Conservation (phyloP, 2,888 invertebrate species). For the Chalcis sispes region DNA sequence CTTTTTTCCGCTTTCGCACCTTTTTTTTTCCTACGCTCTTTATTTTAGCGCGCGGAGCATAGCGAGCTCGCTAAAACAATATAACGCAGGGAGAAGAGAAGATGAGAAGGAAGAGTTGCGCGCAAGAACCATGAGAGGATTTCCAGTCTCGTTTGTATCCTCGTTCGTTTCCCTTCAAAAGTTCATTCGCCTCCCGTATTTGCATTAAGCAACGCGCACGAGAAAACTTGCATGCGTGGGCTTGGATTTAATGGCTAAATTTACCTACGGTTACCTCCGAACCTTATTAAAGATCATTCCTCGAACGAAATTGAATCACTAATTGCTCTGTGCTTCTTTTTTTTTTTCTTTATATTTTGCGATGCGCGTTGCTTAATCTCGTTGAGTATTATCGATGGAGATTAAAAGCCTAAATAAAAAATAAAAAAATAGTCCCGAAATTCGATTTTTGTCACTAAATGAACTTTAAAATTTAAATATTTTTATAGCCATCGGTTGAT, state of each 20-base stretch:
- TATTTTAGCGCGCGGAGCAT: constrained; percentile 12
- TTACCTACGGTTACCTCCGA: not conserved
- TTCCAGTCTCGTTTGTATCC: constrained; percentile 52
- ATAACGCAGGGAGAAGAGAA: no score
- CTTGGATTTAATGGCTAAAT: constrained; percentile 16
- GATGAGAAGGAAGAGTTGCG: no score
- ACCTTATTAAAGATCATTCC: constrained; percentile 45
- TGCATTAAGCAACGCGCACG: constrained; percentile 44
- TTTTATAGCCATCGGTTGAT: no score
- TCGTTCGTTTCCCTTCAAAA: constrained; percentile 23
- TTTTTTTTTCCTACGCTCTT: not conserved
- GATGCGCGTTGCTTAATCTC: not conserved
- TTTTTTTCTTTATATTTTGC: constrained; percentile 6
- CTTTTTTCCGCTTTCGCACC: not conserved
- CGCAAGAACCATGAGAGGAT: constrained; percentile 25
- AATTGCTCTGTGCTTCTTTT: constrained; percentile 10
- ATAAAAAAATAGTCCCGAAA: no score
- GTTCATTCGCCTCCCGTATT: constrained; percentile 43
- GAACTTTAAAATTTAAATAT: no score
- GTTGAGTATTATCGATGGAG: not conserved
- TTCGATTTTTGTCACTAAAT: no score
- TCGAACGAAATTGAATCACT: constrained; percentile 42
- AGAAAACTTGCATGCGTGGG: constrained; percentile 11
- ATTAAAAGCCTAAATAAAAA: no score
- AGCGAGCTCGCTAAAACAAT: constrained; percentile 31